Conservation (phyloP, 2,113 vertebrate genomes). For the Ramphastos sulfuratus region DNA sequence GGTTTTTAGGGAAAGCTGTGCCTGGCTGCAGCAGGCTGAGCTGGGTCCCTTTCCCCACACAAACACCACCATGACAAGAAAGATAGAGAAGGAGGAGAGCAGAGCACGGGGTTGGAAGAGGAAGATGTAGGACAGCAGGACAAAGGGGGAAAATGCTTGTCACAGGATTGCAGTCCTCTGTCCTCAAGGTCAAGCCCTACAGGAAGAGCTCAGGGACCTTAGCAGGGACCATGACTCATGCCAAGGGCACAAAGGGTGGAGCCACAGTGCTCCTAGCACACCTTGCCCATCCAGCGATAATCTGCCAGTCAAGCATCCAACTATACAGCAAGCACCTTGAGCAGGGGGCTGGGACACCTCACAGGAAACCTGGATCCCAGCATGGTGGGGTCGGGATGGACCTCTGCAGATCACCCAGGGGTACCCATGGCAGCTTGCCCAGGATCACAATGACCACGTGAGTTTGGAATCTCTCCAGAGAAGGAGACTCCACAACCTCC, state of each 20-base stretch:
- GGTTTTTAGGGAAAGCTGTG: fast-evolving
- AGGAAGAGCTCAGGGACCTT: not conserved
- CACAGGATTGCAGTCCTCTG: not conserved
- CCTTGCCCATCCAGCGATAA: fast-evolving
- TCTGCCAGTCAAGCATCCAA: not conserved
- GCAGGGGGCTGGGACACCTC: too few relatives aligned
- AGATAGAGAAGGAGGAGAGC: not conserved
- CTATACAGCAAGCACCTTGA: fast-evolving
- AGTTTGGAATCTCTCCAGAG: too few relatives aligned
- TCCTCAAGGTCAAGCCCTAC: not conserved
- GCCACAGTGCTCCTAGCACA: fast-evolving
- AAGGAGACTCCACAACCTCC: too few relatives aligned
- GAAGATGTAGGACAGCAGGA: not conserved
- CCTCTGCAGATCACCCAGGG: too few relatives aligned
- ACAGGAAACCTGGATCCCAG: too few relatives aligned
- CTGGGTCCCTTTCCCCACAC: not conserved
- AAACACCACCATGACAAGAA: fast-evolving
- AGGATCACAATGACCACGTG: too few relatives aligned
- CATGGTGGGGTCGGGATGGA: too few relatives aligned
- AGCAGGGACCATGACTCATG: fast-evolving
- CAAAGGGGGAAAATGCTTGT: not conserved
- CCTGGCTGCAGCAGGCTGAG: fast-evolving
- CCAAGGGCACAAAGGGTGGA: not conserved
- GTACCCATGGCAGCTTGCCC: too few relatives aligned
- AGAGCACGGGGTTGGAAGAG: fast-evolving